Evolutionary conservation across 35 echinoderm and acorn worm species (phyloP).

Genomic region (Ophioderma brevispina): DNA sequence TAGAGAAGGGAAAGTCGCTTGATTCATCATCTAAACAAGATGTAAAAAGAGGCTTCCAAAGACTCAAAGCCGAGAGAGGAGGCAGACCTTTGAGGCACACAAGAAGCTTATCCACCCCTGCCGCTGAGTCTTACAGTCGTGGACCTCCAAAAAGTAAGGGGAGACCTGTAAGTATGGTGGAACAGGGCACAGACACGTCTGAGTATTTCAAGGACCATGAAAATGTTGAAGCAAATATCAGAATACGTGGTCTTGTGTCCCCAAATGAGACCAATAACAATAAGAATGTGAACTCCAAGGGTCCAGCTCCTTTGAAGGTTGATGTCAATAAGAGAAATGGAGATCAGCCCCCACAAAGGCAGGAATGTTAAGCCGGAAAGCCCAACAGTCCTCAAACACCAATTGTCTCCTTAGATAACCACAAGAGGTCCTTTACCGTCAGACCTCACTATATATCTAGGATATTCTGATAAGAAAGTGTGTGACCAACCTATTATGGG

Average conservation of each 20-base stretch:
- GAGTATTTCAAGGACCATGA: not conserved
- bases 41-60: not conserved
- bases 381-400: no score
- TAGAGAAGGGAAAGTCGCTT: slow-evolving; percentile 5
- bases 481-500: not conserved
- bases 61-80: not conserved
- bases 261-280: not conserved
- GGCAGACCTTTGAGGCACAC: not conserved
- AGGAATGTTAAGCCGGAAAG: not conserved
- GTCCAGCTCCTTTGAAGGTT: not conserved
- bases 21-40: slow-evolving; percentile 8
- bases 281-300: slow-evolving; percentile 1
- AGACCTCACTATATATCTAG: no score
- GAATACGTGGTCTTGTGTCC: not conserved
- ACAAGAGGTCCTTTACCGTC: no score
- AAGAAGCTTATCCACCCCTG: not conserved
- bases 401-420: no score
- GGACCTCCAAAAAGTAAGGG: not conserved
- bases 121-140: not conserved
- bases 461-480: not conserved
- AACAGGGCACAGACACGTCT: slow-evolving; percentile 14
- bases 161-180: not conserved
- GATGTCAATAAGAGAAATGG: not conserved
- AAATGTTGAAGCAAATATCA: not conserved
- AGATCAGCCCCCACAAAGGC: not conserved